Evolutionary conservation across 2,797 vertebrate genomes (phyloP).

Genomic region (Phalanger gymnotis): DNA sequence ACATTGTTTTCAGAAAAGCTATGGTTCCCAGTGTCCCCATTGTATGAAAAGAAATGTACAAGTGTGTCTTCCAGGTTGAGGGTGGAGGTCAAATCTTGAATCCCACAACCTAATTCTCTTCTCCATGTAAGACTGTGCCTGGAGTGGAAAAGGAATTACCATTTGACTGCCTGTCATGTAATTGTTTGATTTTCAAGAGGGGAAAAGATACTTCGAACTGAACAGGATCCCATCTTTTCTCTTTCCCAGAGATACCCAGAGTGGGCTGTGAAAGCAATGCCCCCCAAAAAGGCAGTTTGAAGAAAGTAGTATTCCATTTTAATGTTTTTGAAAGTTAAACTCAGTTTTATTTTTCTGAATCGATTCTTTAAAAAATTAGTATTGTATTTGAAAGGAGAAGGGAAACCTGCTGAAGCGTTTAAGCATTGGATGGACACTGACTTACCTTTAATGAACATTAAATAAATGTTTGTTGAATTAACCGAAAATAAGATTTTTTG

Average conservation of each 20-base stretch:
- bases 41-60: neutral
- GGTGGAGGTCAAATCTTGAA: neutral
- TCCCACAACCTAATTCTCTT: neutral
- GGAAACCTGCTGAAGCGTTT: neutral
- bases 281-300: neutral
- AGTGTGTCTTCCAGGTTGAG: neutral
- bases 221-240: neutral
- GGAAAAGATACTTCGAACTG: neutral
- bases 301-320: neutral
- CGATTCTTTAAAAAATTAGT: neutral
- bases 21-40: neutral
- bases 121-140: neutral
- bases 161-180: neutral
- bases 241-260: neutral
- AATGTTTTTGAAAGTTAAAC: neutral
- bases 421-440: neutral
- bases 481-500: neutral
- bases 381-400: neutral
- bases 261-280: neutral
- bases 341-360: neutral
- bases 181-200: neutral
- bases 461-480: neutral
- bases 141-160: neutral
- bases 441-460: neutral
- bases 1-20: neutral